Evolutionary conservation across 2,797 vertebrate species (phyloP), one percentile per base, ranked within the genome.

Genomic region (Pogonophryne albipinna): DNA sequence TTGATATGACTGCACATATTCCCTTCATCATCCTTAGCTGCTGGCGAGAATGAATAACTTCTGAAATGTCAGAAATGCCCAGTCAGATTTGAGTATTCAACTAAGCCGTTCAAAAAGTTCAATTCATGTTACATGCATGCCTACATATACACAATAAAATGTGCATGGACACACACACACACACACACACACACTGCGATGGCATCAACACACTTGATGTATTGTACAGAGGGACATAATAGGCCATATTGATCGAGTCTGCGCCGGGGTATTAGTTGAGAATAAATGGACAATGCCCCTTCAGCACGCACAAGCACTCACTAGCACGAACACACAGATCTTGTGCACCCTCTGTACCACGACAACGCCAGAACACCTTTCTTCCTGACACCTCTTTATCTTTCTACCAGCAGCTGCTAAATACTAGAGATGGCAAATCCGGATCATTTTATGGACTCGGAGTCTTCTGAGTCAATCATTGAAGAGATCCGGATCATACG

Each of bases 211-310:
- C 65, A 79, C 47, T 45, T 38, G 3, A 57, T 78, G 71, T 53
- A 84, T 78, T 85, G 78, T 89, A 70, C 64, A 62, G 51, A 4
- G 60, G 58, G 61, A 78, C 63, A 85, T 82, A 81, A 84, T 70
- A 74, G 73, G 58, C 62, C 78, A 60, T 80, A 87, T 76, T 86
- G 83, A 89, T 83, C 19, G 55, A 52, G 74, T 74, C 82, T 83
- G 53, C 45, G 1, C 63, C 51, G 70, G 60, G 63, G 82, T 73
- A 76, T 83, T 80, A 77, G 78, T 51, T 62, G 53, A 73, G 66
- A 80, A 82, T 52, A 82, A 88, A 84, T 83, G 59, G 78, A 83
- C 82, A 83, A 83, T 78, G 72, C 63, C 58, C 44, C 49, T 60
- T 79, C 66, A 67, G 44, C 61, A 64, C 64, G 71, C 59, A 72